Percentiles rank a stretch among this genome's conserved stretches.
These are phyloP conservation scores for Alsophila aescularia DNA, from an alignment of 2,888 invertebrate species.

Conservation along the genomic window DNA sequence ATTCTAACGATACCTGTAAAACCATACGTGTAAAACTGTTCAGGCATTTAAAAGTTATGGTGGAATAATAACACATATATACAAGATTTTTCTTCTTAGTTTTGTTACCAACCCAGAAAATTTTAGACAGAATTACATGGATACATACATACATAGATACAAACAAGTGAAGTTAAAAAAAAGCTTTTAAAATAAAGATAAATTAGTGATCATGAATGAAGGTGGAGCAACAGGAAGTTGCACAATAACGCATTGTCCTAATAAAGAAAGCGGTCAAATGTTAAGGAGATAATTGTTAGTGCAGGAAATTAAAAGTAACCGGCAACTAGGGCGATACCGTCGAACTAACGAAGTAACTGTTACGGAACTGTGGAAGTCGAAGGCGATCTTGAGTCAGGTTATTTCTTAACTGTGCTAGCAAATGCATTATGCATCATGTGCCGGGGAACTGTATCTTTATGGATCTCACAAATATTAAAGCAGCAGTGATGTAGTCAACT, in stretches of 20 bases:
- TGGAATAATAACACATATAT: no score
- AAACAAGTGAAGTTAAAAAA: no score
- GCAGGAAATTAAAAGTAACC: slow-evolving; percentile 81
- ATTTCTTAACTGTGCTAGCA: slow-evolving; percentile 23
- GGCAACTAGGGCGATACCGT: slow-evolving; percentile 73
- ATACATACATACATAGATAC: no score
- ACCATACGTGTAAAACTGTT: no score
- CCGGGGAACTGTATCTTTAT: neutral
- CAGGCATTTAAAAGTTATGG: no score
- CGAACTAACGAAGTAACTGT: slow-evolving; percentile 27
- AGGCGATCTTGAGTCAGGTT: slow-evolving; percentile 45
- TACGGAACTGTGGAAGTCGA: slow-evolving; percentile 31
- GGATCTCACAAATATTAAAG: neutral
- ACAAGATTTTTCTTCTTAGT: no score
- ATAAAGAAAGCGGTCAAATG: slow-evolving; percentile 82
- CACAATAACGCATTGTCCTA: slow-evolving; percentile 63
- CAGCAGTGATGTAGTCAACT: neutral
- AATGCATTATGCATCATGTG: slow-evolving; percentile 26
- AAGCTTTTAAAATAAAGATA: slow-evolving; percentile 3
- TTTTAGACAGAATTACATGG: no score
- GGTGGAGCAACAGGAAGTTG: slow-evolving; percentile 60
- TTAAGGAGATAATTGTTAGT: slow-evolving; percentile 82
- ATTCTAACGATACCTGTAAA: no score
- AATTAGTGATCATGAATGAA: slow-evolving; percentile 30
- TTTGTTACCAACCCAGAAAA: no score